phyloP scores from a whole-genome alignment of 2,888 invertebrate species.

The Drosophila bunnanda region DNA sequence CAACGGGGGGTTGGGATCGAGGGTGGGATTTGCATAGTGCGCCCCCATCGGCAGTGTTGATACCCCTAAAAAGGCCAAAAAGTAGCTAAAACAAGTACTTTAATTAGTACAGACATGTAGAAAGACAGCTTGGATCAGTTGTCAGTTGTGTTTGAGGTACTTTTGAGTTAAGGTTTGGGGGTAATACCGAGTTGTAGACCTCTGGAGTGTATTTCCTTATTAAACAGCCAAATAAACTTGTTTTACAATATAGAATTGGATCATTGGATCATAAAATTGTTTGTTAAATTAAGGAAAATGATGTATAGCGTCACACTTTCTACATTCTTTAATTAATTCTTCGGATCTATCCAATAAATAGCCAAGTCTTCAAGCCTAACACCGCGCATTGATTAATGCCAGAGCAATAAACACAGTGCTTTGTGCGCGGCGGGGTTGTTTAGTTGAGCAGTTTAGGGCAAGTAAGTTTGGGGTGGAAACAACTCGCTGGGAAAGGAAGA shows the following conservation, averaged over 20 bases:
- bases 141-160: not conserved
- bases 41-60: conserved; percentile 20
- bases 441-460: conserved; percentile 62
- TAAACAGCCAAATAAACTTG: too few relatives aligned
- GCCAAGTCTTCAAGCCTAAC: not conserved
- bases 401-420: conserved; percentile 67
- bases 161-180: not conserved
- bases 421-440: conserved; percentile 67
- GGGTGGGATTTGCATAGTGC: conserved; percentile 16
- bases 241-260: not conserved
- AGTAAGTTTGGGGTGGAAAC: conserved; percentile 19
- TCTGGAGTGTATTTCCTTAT: too few relatives aligned
- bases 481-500: conserved; percentile 20
- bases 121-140: not conserved
- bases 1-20: conserved; percentile 2
- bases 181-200: too few relatives aligned
- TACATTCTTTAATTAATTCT: not conserved
- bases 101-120: not conserved
- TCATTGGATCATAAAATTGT: not conserved
- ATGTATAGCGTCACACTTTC: not conserved
- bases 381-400: conserved; percentile 66
- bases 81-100: conserved; percentile 1
- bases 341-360: not conserved
- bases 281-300: not conserved
- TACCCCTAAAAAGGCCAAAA: not conserved